Conservation (phyloP, 2,797 vertebrate genomes). For the Peromyscus eremicus region DNA sequence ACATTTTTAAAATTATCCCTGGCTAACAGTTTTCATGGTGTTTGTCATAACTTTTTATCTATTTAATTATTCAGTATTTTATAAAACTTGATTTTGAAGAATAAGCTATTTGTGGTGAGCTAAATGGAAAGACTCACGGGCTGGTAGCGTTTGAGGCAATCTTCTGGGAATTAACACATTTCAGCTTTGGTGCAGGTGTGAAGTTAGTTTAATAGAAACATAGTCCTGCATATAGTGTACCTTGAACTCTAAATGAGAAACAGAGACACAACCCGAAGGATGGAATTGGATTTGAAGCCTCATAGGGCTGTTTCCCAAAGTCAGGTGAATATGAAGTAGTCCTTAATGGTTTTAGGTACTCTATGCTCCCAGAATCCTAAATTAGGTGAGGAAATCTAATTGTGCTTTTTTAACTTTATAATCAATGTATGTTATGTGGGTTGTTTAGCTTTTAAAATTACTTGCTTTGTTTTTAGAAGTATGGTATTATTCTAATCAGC, state of each 20-base stretch:
- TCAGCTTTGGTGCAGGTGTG: neutral
- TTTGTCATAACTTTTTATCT: slow-evolving; percentile 56
- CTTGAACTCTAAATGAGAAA: neutral
- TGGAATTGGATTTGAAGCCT: neutral
- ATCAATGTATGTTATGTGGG: slow-evolving; percentile 55
- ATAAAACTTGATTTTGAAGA: slow-evolving; percentile 50
- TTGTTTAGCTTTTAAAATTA: slow-evolving; percentile 69
- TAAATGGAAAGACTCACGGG: slow-evolving; percentile 28
- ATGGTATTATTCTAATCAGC: slow-evolving; percentile 4
- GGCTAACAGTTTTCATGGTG: slow-evolving; percentile 44
- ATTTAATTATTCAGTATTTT: slow-evolving; percentile 68
- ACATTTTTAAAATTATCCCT: slow-evolving; percentile 48
- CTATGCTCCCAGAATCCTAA: slow-evolving; percentile 35
- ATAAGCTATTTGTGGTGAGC: slow-evolving; percentile 58
- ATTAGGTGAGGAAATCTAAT: slow-evolving; percentile 36
- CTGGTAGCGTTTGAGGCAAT: neutral
- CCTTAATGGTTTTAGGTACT: neutral
- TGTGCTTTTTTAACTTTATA: slow-evolving; percentile 59
- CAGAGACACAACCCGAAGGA: neutral
- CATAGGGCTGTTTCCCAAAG: neutral
- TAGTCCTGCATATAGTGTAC: neutral
- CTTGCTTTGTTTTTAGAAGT: slow-evolving; percentile 69
- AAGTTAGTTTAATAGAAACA: slow-evolving; percentile 3
- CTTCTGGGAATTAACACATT: slow-evolving; percentile 38
- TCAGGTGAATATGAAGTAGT: neutral